Conservation (phyloP, 2,888 invertebrate genomes). For the Latheticus oryzae region DNA sequence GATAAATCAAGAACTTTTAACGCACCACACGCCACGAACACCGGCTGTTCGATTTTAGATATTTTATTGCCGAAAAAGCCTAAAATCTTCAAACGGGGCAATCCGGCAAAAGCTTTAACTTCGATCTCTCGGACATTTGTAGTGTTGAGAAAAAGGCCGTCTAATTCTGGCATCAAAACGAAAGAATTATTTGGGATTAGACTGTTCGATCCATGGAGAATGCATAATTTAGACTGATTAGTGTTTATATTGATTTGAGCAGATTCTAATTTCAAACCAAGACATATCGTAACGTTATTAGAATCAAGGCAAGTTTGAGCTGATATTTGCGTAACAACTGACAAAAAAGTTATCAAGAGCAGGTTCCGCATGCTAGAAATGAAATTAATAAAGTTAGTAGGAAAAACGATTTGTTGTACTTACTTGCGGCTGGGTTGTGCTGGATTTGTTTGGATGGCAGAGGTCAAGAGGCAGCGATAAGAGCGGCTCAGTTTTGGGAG, state of each 20-base stretch:
- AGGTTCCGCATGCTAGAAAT: slow-evolving; percentile 17
- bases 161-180: slow-evolving; percentile 1
- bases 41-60: background rate
- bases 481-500: too few relatives aligned
- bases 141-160: slow-evolving; percentile 14
- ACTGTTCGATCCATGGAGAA: slow-evolving; percentile 8
- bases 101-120: background rate
- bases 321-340: slow-evolving; percentile 14
- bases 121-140: slow-evolving; percentile 7
- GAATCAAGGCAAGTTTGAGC: slow-evolving; percentile 11
- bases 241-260: slow-evolving; percentile 8
- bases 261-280: slow-evolving; percentile 10
- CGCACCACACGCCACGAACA: background rate
- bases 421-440: background rate
- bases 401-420: slow-evolving; percentile 15
- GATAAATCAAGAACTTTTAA: slow-evolving; percentile 14
- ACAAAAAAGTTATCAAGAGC: slow-evolving; percentile 27
- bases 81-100: slow-evolving; percentile 10
- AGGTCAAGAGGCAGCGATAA: too few relatives aligned
- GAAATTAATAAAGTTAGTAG: slow-evolving; percentile 25
- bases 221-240: slow-evolving; percentile 8
- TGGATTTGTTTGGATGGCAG: too few relatives aligned
- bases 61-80: slow-evolving; percentile 20
- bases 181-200: background rate
- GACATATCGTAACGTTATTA: slow-evolving; percentile 7